Base-by-base conservation (phyloP, 2,113 vertebrate species). In the Osmerus eperlanus region DNA sequence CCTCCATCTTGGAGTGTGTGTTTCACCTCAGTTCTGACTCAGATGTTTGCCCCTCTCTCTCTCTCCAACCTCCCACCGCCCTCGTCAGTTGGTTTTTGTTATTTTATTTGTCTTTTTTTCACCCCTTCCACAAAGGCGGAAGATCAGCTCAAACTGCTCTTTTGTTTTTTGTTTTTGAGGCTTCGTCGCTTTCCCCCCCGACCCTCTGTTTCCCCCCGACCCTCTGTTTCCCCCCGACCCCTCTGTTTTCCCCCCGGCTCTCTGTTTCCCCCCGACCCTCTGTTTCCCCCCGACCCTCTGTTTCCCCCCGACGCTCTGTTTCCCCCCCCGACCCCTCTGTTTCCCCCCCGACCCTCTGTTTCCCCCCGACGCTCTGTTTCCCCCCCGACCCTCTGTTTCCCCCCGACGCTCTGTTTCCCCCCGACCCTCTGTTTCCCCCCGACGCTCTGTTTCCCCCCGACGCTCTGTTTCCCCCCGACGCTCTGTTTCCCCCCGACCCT, bases 21-120 rank as follows among this genome's bases (percentile, higher is more conserved):
- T 80, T 78, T 84, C 80, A 84, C 72, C 70, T 84, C 72, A 66
- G 78, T 79, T 82, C 85, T 67, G 58, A 71, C 80, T 73, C 78
- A 25, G 55, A 72, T 68, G 13, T 53, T 61, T 59, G 67, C 4
- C 52, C 16, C 52, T 54, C 52, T 54, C 52, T 54, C 52, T 54
- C 53, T 54, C 53, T 54, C 53, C 16, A 13, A 32, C 14, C 14
- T 4, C 18, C 60, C 55, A 6, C 9, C 9, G n/a, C 70, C 19
- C 4, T 51, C 47, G 15, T 21, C 53, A 25, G 16, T 47, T 58
- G 54, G 28, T 41, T 18, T 18, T 55, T 18, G 58, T 47, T 47
- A 7, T 36, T 36, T 36, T 36, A 3, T 4, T 4, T 36, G 32
- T 36, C 7, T 36, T 36, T 36, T 19, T 52, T 53, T 53, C 60